Percentiles rank a stretch among this genome's conserved stretches.
These are phyloP conservation scores for Carduelis carduelis DNA, from an alignment of 2,797 vertebrate species.

Conservation along the genomic window DNA sequence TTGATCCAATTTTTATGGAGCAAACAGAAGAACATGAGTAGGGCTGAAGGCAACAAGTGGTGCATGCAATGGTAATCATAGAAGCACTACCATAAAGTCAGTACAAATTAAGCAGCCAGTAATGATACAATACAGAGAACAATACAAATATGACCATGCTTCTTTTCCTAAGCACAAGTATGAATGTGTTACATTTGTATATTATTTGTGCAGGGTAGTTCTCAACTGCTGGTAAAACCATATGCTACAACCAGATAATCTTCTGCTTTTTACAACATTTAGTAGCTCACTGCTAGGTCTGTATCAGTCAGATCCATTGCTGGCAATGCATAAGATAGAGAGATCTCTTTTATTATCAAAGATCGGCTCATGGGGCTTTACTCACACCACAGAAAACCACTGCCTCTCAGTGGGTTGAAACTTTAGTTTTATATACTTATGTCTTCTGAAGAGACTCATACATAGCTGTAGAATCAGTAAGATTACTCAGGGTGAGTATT, in stretches of 20 bases:
- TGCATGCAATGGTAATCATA: not conserved
- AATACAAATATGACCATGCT: not conserved
- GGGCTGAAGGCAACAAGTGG: not conserved
- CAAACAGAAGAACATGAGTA: not conserved
- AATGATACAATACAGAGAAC: not conserved
- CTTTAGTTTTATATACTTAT: not conserved
- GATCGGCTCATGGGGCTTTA: rapidly evolving
- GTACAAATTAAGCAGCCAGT: not conserved
- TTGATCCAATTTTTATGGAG: not conserved
- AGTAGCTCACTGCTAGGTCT: not conserved
- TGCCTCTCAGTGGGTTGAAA: rapidly evolving
- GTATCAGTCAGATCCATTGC: rapidly evolving
- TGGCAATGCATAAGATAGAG: not conserved
- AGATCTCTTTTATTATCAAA: not conserved
- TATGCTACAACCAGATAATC: not conserved
- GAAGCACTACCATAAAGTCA: not conserved
- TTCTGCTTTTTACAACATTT: not conserved
- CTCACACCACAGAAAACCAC: not conserved
- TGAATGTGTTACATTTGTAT: not conserved
- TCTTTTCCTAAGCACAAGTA: not conserved
- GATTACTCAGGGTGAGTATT: not conserved
- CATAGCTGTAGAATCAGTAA: not conserved
- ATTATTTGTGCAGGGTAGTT: not conserved
- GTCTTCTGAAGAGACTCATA: not conserved
- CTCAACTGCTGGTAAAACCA: not conserved